A percentile compares a stretch with the other conserved stretches of the same genome.
Evolutionary conservation across 2,113 vertebrate species (phyloP).

Genomic region (Microtus oregoni): DNA sequence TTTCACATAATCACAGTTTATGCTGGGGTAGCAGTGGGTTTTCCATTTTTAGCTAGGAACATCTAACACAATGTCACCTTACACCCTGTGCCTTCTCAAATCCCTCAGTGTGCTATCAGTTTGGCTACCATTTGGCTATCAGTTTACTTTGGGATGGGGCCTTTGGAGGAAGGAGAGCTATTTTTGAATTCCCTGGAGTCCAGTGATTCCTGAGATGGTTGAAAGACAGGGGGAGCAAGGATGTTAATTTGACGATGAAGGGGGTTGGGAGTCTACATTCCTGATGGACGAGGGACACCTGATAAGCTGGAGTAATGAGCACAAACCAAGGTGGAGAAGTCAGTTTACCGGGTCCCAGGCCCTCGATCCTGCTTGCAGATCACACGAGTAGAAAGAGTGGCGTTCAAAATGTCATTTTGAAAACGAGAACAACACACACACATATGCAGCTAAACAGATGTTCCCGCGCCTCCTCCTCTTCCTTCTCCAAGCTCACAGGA

Average conservation of each 20-base stretch:
- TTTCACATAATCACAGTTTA: not conserved
- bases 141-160: not conserved
- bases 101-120: not conserved
- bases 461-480: slow-evolving; percentile 10
- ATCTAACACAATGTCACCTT: not conserved
- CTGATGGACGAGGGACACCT: not conserved
- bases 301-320: not conserved
- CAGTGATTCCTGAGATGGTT: not conserved
- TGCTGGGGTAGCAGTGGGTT: not conserved
- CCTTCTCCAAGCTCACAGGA: slow-evolving; percentile 52
- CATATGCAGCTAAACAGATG: slow-evolving; percentile 70
- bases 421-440: slow-evolving; percentile 66
- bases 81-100: not conserved
- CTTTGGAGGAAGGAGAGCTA: slow-evolving; percentile 3
- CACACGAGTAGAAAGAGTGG: slow-evolving; percentile 31
- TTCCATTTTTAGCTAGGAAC: not conserved
- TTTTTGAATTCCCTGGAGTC: slow-evolving; percentile 1
- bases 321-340: not conserved
- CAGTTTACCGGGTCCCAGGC: too few relatives aligned
- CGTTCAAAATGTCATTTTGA: slow-evolving; percentile 61
- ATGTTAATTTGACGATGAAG: not conserved
- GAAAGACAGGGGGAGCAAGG: not conserved
- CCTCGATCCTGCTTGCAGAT: not conserved
- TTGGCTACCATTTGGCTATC: not conserved
- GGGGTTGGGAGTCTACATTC: too few relatives aligned